Evolutionary conservation across 2,888 invertebrate species (phyloP), one percentile per base, ranked within the genome.

Genomic region (Erpobdella octoculata): DNA sequence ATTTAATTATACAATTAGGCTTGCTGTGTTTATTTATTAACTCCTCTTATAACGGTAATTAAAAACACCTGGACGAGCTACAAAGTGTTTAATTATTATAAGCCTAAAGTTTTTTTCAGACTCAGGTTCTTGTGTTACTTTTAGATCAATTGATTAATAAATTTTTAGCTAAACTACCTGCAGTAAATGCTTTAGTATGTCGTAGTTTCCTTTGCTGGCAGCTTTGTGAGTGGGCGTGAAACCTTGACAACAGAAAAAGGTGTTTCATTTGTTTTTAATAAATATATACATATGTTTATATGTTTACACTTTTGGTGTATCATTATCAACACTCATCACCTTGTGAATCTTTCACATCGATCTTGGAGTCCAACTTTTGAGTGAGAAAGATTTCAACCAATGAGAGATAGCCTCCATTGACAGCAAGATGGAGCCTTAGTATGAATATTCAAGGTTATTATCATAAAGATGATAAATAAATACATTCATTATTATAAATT

Each of bases 311-410:
- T n/a, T n/a, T n/a, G n/a, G n/a, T n/a, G n/a, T n/a, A n/a, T n/a
- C n/a, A n/a, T n/a, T n/a, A n/a, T n/a, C n/a, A n/a, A n/a, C n/a
- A n/a, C n/a, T n/a, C n/a, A n/a, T n/a, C 38, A 58, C 69, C 69
- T 58, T 33, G 33, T 25, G 18, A n/a, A 46, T 69, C 69, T 35
- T 69, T 69, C 25, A 31, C 35, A 58, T 69, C 48, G 58, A 69
- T 69, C 31, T 58, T 35, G 15, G 35, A 25, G 15, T 25, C 46
- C 33, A 28, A 33, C 6, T 36, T n/a, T 37, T 58, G 58, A 18
- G n/a, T 25, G 3, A 58, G 28, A 4, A 69, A 69, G 35, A 48
- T 53, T 33, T 69, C 69, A 15, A 69, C 69, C 12, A 69, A 33
- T 33, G 33, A 21, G 2, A 12, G 12, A 36, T 58, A n/a, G 36